Base-by-base conservation (phyloP, 2,888 invertebrate species). In the Arrhopalites spinosus region DNA sequence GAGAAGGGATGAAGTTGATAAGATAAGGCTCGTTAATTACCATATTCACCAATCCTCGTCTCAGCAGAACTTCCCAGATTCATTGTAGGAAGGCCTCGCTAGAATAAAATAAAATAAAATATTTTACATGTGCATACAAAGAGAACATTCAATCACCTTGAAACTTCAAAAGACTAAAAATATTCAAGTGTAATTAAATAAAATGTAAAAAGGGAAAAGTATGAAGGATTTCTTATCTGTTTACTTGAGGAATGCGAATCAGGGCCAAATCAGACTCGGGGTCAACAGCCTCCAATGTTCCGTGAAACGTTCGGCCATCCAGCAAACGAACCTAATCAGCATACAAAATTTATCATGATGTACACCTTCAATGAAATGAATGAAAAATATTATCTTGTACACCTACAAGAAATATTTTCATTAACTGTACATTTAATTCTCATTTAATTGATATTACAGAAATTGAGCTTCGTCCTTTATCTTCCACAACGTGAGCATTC, bases 401-500 rank as follows among this genome's bases (percentile, higher is more conserved):
- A 30, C 30, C 43, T 30, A 36, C 47, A 45, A 30, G 47, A 17
- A 20, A 5, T 23, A 59, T 25, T 25, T 20, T 25, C 69, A 61
- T 86, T 56, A 84, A 83, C n/a, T n/a, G n/a, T n/a, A n/a, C n/a
- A n/a, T n/a, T n/a, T n/a, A n/a, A n/a, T n/a, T n/a, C n/a, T n/a
- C n/a, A n/a, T n/a, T n/a, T n/a, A n/a, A n/a, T n/a, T n/a, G n/a
- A n/a, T n/a, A n/a, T n/a, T 70, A 93, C 93, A 81, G 89, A 89
- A 0, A 93, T 91, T 76, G 87, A 86, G 1, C 91, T 89, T 82
- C 91, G 89, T 0, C 92, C 91, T 84, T 91, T 91, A 83, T 91
- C 92, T 45, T 92, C 91, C 0, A 98, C 95, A n/a, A 97, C 96
- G 86, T 98, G 96, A 72, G 97, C 96, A 86, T 96, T 98, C 0